Evolutionary conservation across 2,113 vertebrate species (phyloP).

Genomic region (Ramphastos sulfuratus): DNA sequence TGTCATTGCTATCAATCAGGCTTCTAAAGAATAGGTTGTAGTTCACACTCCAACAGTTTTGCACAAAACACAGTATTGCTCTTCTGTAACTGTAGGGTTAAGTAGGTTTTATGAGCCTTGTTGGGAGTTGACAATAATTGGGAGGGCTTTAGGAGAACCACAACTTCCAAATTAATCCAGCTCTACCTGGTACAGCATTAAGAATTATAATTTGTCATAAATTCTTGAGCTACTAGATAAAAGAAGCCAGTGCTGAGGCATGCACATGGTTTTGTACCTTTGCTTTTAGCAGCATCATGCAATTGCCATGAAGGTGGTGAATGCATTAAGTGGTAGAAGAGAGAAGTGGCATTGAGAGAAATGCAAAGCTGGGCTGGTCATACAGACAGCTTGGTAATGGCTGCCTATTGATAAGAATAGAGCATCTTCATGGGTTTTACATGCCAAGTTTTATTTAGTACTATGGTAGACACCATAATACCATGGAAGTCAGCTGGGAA

Average conservation of each 20-base stretch:
- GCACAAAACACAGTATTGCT: neutral
- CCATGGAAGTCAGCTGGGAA: neutral
- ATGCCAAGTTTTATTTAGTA: neutral
- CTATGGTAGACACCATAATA: neutral
- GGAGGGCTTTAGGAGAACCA: neutral
- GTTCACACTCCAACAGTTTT: neutral
- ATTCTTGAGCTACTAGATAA: neutral
- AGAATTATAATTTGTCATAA: neutral
- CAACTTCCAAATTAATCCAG: neutral
- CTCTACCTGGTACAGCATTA: neutral
- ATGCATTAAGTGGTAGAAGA: neutral
- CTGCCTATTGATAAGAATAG: neutral
- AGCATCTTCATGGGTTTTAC: neutral
- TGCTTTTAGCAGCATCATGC: neutral
- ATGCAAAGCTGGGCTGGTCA: neutral
- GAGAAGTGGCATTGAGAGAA: neutral
- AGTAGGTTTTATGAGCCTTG: neutral
- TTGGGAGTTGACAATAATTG: neutral
- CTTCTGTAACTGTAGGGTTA: neutral
- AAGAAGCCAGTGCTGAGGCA: neutral
- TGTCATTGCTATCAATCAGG: neutral
- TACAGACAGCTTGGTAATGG: neutral
- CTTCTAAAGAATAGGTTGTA: neutral
- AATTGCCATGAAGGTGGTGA: neutral
- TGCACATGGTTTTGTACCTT: fast-evolving